These are phyloP conservation scores for Nasonia oneida DNA, from an alignment of 2,888 invertebrate species.

Conservation along the genomic window DNA sequence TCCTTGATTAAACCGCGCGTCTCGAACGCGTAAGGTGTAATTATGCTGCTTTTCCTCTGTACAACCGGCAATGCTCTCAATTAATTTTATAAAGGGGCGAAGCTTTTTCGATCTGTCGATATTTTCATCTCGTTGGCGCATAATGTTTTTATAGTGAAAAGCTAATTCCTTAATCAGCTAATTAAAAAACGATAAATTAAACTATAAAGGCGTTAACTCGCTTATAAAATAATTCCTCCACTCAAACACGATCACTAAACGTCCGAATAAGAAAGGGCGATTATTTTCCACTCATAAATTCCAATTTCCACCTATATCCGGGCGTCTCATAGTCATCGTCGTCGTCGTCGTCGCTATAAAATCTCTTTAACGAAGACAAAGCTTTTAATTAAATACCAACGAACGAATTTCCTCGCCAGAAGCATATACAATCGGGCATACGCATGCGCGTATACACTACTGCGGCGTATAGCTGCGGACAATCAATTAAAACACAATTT, in stretches of 20 bases:
- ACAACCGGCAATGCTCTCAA: too few species aligned
- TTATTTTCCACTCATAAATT: not conserved
- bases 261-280: not conserved
- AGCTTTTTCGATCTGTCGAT: too few species aligned
- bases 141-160: too few species aligned
- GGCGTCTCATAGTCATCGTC: not conserved
- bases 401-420: not conserved
- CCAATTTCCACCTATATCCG: not conserved
- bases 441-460: not conserved
- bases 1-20: not conserved
- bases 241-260: not conserved
- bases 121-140: too few species aligned
- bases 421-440: not conserved
- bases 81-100: too few species aligned
- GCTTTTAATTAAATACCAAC: constrained; percentile 41
- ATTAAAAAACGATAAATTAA: not conserved
- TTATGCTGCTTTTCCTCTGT: not conserved
- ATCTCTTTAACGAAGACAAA: constrained; percentile 10
- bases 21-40: too few species aligned
- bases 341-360: not conserved
- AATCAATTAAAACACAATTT: constrained; percentile 1
- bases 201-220: not conserved
- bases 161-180: too few species aligned
- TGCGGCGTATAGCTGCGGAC: not conserved
- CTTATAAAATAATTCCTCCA: not conserved